Conservation (phyloP, 2,888 invertebrate genomes). For the Baccha elongata region DNA sequence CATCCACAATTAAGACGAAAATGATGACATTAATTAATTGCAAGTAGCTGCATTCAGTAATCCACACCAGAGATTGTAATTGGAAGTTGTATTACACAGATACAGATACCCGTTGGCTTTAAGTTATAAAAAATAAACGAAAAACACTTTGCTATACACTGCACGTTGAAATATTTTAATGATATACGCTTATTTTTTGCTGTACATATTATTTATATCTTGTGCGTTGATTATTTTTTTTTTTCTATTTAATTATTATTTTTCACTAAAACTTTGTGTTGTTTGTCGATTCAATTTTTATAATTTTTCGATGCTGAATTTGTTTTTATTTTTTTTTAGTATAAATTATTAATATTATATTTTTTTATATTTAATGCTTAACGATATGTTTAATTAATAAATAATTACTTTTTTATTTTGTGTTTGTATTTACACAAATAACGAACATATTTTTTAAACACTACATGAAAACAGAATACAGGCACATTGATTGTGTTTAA, state of each 20-base stretch:
- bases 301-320: conserved; percentile 55
- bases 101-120: background rate
- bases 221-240: conserved; percentile 56
- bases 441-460: conserved; percentile 59
- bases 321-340: conserved; percentile 25
- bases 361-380: conserved; percentile 27
- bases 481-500: conserved; percentile 73
- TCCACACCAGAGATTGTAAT: conserved; percentile 26
- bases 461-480: conserved; percentile 73
- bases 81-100: conserved; percentile 5
- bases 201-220: conserved; percentile 42
- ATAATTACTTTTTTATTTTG: conserved; percentile 38
- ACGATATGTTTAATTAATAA: conserved; percentile 66
- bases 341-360: conserved; percentile 33
- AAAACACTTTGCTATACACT: conserved; percentile 35
- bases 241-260: conserved; percentile 9
- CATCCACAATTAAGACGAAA: conserved; percentile 58
- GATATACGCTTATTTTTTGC: conserved; percentile 29
- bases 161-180: conserved; percentile 22
- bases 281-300: conserved; percentile 35
- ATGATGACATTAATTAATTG: conserved; percentile 46
- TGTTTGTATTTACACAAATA: conserved; percentile 66
- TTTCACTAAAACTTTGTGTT: conserved; percentile 34
- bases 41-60: conserved; percentile 41
- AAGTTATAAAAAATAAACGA: background rate